Evolutionary conservation across 2,797 vertebrate species (phyloP).

Genomic region (Lepilemur septentrionalis): DNA sequence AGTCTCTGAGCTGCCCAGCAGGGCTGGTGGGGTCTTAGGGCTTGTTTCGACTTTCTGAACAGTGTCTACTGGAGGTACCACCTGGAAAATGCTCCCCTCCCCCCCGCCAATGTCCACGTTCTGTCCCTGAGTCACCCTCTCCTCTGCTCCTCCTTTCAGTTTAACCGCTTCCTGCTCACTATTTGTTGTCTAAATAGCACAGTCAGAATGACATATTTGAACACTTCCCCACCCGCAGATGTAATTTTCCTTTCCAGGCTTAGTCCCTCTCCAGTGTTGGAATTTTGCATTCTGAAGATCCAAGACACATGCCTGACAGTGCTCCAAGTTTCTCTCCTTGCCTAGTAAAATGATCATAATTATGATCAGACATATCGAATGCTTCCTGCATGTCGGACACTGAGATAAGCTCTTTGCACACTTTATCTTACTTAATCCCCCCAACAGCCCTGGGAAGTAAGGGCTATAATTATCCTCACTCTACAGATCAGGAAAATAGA

Average conservation of each 20-base stretch:
- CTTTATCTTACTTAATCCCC: neutral
- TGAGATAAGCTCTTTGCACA: neutral
- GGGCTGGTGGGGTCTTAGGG: neutral
- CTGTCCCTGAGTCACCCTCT: constrained; percentile 43
- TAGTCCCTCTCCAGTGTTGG: neutral
- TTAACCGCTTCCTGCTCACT: constrained; percentile 69
- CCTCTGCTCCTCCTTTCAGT: neutral
- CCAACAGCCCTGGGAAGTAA: neutral
- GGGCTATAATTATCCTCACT: neutral
- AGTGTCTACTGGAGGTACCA: neutral
- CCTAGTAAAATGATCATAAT: neutral
- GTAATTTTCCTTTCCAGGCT: neutral
- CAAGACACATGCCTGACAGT: neutral
- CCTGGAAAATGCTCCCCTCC: neutral
- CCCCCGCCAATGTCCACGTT: neutral
- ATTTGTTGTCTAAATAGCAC: constrained; percentile 48
- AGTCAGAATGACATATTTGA: constrained; percentile 53
- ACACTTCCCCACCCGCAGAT: neutral
- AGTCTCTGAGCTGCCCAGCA: neutral
- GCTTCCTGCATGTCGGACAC: neutral
- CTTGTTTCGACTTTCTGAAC: neutral
- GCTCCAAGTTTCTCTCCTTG: neutral
- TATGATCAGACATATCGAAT: neutral
- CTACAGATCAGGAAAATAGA: neutral
- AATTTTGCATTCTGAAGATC: neutral